Evolutionary conservation across 2,888 invertebrate genomes (phyloP).

Genomic region (Drosophila monieri): DNA sequence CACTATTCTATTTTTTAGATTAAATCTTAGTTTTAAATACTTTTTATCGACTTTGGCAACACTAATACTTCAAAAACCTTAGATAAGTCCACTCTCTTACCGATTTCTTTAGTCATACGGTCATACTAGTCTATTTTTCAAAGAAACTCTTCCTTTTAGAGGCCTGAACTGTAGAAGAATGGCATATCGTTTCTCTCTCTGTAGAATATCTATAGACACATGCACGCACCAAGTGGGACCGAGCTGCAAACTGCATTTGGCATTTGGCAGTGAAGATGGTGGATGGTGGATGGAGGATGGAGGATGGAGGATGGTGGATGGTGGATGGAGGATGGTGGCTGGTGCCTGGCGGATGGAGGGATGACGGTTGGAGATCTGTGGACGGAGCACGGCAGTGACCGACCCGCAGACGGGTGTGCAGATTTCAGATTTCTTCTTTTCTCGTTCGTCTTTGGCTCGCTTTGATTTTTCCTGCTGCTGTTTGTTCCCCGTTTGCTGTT

Average conservation of each 20-base stretch:
- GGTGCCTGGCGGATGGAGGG: slow-evolving; percentile 23
- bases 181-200: not conserved
- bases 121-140: no score
- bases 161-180: not conserved
- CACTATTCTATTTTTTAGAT: no score
- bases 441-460: slow-evolving; percentile 12
- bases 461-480: slow-evolving; percentile 33
- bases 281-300: slow-evolving; percentile 17
- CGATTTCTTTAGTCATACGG: no score
- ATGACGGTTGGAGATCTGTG: slow-evolving; percentile 22
- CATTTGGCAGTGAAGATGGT: slow-evolving; percentile 48
- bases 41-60: no score
- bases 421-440: slow-evolving; percentile 33
- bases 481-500: not conserved
- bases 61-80: no score
- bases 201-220: slow-evolving; percentile 9
- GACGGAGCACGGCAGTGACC: slow-evolving; percentile 49
- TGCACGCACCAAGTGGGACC: slow-evolving; percentile 28
- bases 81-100: no score
- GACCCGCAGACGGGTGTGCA: slow-evolving; percentile 56
- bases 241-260: slow-evolving; percentile 51
- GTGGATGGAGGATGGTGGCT: slow-evolving; percentile 18
- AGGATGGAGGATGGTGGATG: slow-evolving; percentile 19
- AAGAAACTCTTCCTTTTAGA: no score
- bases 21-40: no score